Evolutionary conservation across 2,888 invertebrate genomes (phyloP).

Genomic region (Drosophila antonietae): DNA sequence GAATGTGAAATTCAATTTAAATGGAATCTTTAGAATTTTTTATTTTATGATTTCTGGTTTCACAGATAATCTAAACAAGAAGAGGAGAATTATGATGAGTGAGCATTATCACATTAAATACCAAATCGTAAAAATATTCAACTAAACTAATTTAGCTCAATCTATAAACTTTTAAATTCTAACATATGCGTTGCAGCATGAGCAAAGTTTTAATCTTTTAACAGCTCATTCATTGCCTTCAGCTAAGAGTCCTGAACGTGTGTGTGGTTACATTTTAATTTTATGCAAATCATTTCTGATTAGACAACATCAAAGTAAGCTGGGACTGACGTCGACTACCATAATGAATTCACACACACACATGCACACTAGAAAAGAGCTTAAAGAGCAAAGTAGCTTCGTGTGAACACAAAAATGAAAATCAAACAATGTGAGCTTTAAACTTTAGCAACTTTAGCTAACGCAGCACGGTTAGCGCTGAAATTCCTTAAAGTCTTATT

Average conservation of each 20-base stretch:
- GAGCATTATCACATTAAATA: not conserved
- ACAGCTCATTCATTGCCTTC: not conserved
- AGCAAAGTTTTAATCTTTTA: not conserved
- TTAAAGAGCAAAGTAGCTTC: not conserved
- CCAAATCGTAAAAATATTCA: not conserved
- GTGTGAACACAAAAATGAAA: not conserved
- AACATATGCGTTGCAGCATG: not conserved
- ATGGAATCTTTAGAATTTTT: not conserved
- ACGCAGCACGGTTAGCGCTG: not conserved
- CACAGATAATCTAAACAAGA: not conserved
- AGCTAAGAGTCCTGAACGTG: not conserved
- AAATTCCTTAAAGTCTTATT: not conserved
- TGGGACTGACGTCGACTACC: not conserved
- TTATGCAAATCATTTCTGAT: constrained; percentile 17
- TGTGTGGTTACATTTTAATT: constrained; percentile 17
- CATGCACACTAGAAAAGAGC: not conserved
- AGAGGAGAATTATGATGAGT: not conserved
- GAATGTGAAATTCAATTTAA: not conserved
- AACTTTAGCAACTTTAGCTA: no score
- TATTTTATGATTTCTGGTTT: not conserved
- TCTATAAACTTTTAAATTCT: not conserved
- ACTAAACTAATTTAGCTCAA: not conserved
- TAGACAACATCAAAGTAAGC: constrained; percentile 1
- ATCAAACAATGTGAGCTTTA: not conserved
- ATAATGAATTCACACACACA: constrained; percentile 1